These are phyloP conservation scores for Leptogaster cylindrica DNA, from an alignment of 2,888 invertebrate species.

Conservation along the genomic window DNA sequence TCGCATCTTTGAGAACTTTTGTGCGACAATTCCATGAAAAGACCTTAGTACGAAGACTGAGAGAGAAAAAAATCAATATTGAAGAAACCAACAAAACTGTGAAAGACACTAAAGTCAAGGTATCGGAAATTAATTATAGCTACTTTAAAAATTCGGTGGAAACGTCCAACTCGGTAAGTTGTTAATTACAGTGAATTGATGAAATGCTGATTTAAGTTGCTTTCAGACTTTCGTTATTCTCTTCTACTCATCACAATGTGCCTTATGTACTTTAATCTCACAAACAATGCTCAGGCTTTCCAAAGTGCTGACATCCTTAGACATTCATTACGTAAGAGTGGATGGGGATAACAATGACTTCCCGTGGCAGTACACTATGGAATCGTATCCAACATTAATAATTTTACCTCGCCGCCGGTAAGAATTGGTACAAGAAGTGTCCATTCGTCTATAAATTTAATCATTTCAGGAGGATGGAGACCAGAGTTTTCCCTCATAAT, in stretches of 20 bases:
- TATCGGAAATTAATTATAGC: background rate
- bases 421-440: background rate
- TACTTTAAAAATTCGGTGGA: background rate
- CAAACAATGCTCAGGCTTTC: conserved; percentile 74
- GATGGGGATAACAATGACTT: conserved; percentile 85
- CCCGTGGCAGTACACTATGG: conserved; percentile 78
- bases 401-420: conserved; percentile 78
- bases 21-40: background rate
- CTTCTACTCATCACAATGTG: conserved; percentile 80
- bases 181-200: background rate
- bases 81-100: too few relatives aligned
- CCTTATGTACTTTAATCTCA: conserved; percentile 74
- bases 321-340: conserved; percentile 71
- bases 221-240: conserved; percentile 75
- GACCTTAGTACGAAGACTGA: too few relatives aligned
- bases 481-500: conserved; percentile 70
- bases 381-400: conserved; percentile 78
- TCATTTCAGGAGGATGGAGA: conserved; percentile 72
- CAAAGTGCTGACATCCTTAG: conserved; percentile 66
- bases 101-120: background rate
- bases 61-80: background rate
- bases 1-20: background rate
- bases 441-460: background rate
- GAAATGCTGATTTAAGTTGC: background rate
- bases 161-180: background rate